A percentile compares a stretch with the other conserved stretches of the same genome.
Evolutionary conservation across 2,888 invertebrate species (phyloP).

Genomic region (Ophion costatus): DNA sequence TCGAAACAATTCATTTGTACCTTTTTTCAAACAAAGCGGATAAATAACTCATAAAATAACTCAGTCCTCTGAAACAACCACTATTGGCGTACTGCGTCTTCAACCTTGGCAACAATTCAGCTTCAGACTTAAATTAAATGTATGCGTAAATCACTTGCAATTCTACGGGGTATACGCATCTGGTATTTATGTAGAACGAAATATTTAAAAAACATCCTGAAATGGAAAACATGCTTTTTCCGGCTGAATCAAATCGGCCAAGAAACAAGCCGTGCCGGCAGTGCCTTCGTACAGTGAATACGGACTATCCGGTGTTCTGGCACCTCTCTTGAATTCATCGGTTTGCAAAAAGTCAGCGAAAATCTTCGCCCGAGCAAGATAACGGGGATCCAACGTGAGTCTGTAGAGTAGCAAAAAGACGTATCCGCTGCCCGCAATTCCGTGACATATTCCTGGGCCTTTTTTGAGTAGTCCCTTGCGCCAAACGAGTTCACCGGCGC

Average conservation of each 20-base stretch:
- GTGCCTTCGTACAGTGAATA: slow-evolving; percentile 94
- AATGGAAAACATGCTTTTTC: slow-evolving; percentile 92
- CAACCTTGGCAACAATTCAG: not conserved
- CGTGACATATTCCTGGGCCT: slow-evolving; percentile 96
- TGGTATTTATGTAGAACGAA: not conserved
- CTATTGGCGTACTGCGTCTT: not conserved
- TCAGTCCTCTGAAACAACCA: too few relatives aligned
- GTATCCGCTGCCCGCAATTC: slow-evolving; percentile 93
- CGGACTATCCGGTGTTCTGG: slow-evolving; percentile 92
- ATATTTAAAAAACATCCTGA: slow-evolving; percentile 87
- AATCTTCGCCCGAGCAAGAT: slow-evolving; percentile 89
- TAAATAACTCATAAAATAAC: too few relatives aligned
- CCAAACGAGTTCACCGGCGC: slow-evolving; percentile 92
- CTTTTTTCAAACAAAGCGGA: too few relatives aligned
- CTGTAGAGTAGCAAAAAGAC: slow-evolving; percentile 91
- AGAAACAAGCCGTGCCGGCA: slow-evolving; percentile 93
- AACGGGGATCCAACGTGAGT: slow-evolving; percentile 88
- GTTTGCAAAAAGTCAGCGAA: slow-evolving; percentile 91
- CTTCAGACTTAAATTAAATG: not conserved
- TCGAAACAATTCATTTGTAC: too few relatives aligned
- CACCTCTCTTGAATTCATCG: slow-evolving; percentile 87
- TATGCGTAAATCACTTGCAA: too few relatives aligned
- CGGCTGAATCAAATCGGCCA: slow-evolving; percentile 90
- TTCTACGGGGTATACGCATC: too few relatives aligned
- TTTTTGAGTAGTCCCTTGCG: slow-evolving; percentile 92